Evolutionary conservation across 2,797 vertebrate genomes (phyloP), one percentile per base, ranked within the genome.

Genomic region (Sebastes melanostomus): DNA sequence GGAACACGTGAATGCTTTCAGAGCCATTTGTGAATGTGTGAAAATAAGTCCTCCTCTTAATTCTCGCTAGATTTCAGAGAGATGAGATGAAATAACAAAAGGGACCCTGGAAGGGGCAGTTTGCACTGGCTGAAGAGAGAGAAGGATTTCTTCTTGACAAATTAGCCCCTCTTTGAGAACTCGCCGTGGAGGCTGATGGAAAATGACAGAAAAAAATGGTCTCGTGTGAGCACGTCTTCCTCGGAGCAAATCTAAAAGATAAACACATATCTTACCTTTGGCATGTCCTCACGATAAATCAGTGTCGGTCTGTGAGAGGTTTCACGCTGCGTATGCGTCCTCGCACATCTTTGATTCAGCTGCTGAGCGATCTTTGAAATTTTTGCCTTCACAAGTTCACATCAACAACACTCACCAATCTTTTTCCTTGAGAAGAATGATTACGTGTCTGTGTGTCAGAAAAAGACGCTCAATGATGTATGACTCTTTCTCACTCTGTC

Each of bases 111-210:
- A 80, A 86, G 83, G 81, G 81, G 72, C 83, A 80, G 86, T 90
- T 81, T 83, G 74, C 70, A 72, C 34, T 56, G 63, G 50, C 79
- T 88, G 46, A 72, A 66, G 72, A 86, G 86, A 90, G 82, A 61
- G 16, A 81, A 42, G 38, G 38, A 42, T 42, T 78, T 77, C 56
- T 76, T 27, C 82, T 82, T 12, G 6, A 32, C 66, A 90, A 93
- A 93, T 91, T 90, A 92, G 81, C 42, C 66, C 72, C 83, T 90
- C 75, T 90, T 89, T 89, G 61, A 91, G 69, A 78, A 70, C 36
- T 79, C 54, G 75, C 46, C 81, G 88, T 59, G 18, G 66, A 42
- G 87, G 78, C 63, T 81, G 70, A 69, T 63, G 16, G 68, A 77
- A 75, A 77, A 84, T 75, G 58, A 78, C 6, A 14, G 25, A 87